Percentiles rank a stretch among this genome's conserved stretches.
Evolutionary conservation across 2,113 vertebrate species (phyloP).

Genomic region (Smithornis capensis): DNA sequence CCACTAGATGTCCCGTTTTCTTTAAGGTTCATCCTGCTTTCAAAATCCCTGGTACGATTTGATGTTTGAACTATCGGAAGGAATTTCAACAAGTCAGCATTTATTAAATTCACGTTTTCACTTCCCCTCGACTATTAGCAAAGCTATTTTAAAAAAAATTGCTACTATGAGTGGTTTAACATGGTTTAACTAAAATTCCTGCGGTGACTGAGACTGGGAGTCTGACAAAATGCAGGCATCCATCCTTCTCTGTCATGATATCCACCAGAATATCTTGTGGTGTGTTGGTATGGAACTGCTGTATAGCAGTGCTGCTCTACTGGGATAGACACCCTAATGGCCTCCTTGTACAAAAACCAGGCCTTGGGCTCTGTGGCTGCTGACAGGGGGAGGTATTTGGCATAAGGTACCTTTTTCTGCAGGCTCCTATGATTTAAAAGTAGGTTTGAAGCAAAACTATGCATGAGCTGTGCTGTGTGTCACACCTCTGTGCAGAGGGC

Average conservation of each 20-base stretch:
- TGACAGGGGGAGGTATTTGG: neutral
- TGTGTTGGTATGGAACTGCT: neutral
- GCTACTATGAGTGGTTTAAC: neutral
- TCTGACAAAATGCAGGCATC: neutral
- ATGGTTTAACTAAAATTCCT: neutral
- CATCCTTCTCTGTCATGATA: neutral
- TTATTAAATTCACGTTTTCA: neutral
- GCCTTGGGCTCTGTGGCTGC: neutral
- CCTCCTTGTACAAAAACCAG: neutral
- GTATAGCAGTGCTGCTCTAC: neutral
- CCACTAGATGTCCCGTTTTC: neutral
- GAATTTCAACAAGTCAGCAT: neutral
- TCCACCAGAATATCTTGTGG: neutral
- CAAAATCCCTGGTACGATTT: neutral
- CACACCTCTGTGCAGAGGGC: neutral
- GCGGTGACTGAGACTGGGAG: rapidly evolving
- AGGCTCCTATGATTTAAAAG: neutral
- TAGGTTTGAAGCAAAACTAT: neutral
- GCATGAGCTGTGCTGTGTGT: neutral
- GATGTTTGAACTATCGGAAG: neutral
- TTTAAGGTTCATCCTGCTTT: neutral
- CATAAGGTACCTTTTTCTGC: neutral
- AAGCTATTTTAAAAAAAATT: neutral
- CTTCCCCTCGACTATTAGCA: neutral
- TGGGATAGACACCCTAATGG: neutral